phyloP scores from a whole-genome alignment of 2,113 vertebrate genomes.

The Grus americana region DNA sequence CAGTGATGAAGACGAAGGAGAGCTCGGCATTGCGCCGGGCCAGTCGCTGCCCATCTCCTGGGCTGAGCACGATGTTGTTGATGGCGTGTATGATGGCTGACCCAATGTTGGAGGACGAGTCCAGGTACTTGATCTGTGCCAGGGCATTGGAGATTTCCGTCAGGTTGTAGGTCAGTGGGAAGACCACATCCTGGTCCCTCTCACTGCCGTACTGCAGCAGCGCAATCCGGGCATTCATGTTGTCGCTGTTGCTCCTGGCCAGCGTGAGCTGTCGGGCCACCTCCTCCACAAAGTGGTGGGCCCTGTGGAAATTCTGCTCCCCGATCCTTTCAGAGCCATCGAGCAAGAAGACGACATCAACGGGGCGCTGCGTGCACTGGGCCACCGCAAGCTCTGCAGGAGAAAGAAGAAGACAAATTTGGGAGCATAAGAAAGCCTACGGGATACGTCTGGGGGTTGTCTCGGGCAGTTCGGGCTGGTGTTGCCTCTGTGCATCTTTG shows the following conservation, averaged over 20 bases:
- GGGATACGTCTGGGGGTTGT: not conserved
- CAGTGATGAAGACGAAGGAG: constrained; percentile 90
- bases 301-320: constrained; percentile 85
- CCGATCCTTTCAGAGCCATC: constrained; percentile 95
- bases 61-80: constrained; percentile 83
- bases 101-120: constrained; percentile 90
- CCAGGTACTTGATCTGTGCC: constrained; percentile 80
- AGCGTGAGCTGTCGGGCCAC: constrained; percentile 80
- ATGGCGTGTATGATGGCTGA: constrained; percentile 87
- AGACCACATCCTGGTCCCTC: constrained; percentile 79
- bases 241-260: constrained; percentile 73
- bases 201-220: constrained; percentile 89
- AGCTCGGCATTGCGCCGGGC: constrained; percentile 84
- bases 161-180: constrained; percentile 83
- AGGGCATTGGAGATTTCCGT: constrained; percentile 80
- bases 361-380: constrained; percentile 89
- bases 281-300: constrained; percentile 85
- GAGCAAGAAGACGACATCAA: constrained; percentile 92
- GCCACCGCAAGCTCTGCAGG: constrained; percentile 89
- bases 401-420: constrained; percentile 10
- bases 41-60: not conserved
- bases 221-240: constrained; percentile 84
- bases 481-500: not conserved
- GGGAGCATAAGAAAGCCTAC: not conserved
- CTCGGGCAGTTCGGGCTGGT: not conserved